Evolutionary conservation across 2,113 vertebrate genomes (phyloP).

Genomic region (Ginglymostoma cirratum): DNA sequence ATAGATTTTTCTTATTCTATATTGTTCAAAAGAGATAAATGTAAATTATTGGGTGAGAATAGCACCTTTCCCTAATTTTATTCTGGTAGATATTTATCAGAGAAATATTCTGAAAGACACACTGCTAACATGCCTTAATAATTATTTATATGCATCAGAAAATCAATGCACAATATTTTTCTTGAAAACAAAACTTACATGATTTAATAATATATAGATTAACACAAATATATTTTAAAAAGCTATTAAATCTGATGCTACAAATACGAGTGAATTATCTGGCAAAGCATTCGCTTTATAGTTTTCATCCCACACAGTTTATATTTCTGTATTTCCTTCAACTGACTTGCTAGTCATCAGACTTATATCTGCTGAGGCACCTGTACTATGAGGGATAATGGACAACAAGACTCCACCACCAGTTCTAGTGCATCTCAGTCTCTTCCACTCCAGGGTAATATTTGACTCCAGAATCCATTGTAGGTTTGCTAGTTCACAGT

Average conservation of each 20-base stretch:
- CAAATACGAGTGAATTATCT: no score
- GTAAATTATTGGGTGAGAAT: neutral
- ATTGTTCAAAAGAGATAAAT: neutral
- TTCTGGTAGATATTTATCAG: neutral
- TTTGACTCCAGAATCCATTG: neutral
- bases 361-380: no score
- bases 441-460: neutral
- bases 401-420: no score
- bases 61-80: neutral
- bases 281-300: neutral
- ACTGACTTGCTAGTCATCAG: no score
- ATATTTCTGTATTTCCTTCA: neutral
- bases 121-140: neutral
- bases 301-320: neutral
- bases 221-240: neutral
- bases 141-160: neutral
- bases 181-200: neutral
- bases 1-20: neutral
- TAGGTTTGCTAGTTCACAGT: neutral
- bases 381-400: no score
- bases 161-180: neutral
- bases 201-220: neutral
- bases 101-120: neutral
- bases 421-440: no score
- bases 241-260: neutral